Evolutionary conservation across 2,113 vertebrate species (phyloP).

Genomic region (Paramormyrops kingsleyae): DNA sequence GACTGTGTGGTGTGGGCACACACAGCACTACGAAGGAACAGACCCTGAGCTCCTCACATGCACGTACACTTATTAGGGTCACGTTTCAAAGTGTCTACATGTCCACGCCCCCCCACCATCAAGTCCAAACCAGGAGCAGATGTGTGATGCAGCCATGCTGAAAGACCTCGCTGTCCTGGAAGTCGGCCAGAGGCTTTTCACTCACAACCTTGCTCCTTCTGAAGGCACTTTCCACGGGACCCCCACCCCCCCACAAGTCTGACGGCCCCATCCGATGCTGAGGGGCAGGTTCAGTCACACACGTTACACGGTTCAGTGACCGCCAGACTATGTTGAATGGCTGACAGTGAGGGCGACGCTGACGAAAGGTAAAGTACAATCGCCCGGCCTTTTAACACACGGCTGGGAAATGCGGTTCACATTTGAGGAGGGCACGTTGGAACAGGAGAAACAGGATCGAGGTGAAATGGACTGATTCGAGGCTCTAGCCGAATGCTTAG

Average conservation of each 20-base stretch:
- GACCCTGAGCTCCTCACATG: background rate
- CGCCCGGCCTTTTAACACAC: background rate
- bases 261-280: background rate
- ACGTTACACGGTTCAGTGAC: background rate
- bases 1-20: background rate
- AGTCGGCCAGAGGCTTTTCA: conserved; percentile 71
- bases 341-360: background rate
- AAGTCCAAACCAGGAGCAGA: conserved; percentile 70
- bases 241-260: background rate
- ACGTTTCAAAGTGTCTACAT: conserved; percentile 1
- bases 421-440: background rate
- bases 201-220: conserved; percentile 67
- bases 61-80: background rate
- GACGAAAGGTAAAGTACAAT: background rate
- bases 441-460: background rate
- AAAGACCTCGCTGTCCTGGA: conserved; percentile 78
- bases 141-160: conserved; percentile 65
- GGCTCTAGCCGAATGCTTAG: background rate
- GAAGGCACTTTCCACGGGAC: conserved; percentile 49
- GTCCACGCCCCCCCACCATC: conserved; percentile 30
- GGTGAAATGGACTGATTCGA: background rate
- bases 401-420: background rate
- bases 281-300: conserved; percentile 1
- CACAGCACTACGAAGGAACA: background rate
- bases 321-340: background rate